These are phyloP conservation scores for Lithophane leautieri DNA, from an alignment of 2,888 invertebrate genomes.

Conservation along the genomic window DNA sequence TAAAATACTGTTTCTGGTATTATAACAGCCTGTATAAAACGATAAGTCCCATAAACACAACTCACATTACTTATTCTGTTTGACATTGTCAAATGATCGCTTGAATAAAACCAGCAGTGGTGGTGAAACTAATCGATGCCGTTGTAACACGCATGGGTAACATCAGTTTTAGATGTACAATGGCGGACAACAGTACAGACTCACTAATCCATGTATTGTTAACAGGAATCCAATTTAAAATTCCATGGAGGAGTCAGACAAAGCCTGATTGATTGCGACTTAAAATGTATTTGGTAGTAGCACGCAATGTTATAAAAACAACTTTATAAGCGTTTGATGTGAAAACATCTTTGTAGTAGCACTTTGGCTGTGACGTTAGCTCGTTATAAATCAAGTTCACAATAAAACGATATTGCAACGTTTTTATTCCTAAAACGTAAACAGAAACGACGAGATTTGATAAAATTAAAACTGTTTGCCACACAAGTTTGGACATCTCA, in stretches of 20 bases:
- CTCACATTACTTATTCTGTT: slow-evolving; percentile 66
- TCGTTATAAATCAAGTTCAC: slow-evolving; percentile 41
- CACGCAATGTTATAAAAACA: slow-evolving; percentile 71
- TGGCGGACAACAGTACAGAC: slow-evolving; percentile 80
- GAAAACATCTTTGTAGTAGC: slow-evolving; percentile 64
- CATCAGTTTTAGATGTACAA: slow-evolving; percentile 68
- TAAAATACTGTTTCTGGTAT: slow-evolving; percentile 76
- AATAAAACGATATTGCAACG: slow-evolving; percentile 25
- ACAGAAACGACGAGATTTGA: slow-evolving; percentile 10
- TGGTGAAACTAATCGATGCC: slow-evolving; percentile 47
- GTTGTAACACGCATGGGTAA: slow-evolving; percentile 45
- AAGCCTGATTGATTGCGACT: slow-evolving; percentile 88
- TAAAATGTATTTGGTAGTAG: slow-evolving; percentile 78
- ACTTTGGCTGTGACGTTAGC: slow-evolving; percentile 12
- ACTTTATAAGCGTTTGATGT: slow-evolving; percentile 62
- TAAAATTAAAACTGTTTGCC: background rate
- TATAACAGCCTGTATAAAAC: slow-evolving; percentile 40
- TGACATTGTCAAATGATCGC: slow-evolving; percentile 18
- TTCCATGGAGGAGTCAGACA: slow-evolving; percentile 84
- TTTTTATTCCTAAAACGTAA: slow-evolving; percentile 25
- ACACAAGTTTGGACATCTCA: slow-evolving; percentile 7
- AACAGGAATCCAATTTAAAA: slow-evolving; percentile 89
- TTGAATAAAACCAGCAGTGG: slow-evolving; percentile 51
- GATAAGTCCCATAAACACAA: slow-evolving; percentile 34
- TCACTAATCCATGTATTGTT: slow-evolving; percentile 88